Evolutionary conservation across 2,797 vertebrate genomes (phyloP).

Genomic region (Leptatherina wallacei): DNA sequence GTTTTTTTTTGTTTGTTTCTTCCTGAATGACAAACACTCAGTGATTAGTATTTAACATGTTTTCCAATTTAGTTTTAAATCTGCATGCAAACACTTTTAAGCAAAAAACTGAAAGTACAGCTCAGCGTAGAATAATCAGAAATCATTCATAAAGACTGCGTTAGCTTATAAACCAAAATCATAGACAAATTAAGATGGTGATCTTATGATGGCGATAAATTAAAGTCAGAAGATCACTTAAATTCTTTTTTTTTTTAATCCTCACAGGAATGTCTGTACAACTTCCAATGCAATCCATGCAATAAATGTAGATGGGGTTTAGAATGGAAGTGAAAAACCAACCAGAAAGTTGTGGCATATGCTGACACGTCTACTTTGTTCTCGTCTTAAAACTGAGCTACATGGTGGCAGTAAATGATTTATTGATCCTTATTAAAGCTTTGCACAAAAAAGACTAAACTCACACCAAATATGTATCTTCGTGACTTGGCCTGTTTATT

Average conservation of each 20-base stretch:
- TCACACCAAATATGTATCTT: slow-evolving; percentile 5
- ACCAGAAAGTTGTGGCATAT: background rate
- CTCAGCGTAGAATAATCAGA: background rate
- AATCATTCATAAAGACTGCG: background rate
- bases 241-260: background rate
- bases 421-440: background rate
- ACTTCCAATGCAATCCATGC: slow-evolving; percentile 1
- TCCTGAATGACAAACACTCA: background rate
- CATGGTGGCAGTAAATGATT: background rate
- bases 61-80: background rate
- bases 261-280: background rate
- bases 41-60: background rate
- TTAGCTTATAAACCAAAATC: background rate
- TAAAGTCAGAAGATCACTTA: background rate
- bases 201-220: background rate
- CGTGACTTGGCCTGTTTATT: background rate
- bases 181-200: background rate
- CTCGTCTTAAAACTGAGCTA: background rate
- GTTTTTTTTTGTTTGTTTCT: background rate
- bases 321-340: background rate
- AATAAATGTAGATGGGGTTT: background rate
- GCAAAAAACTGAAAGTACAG: background rate
- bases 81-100: background rate
- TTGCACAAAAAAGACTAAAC: slow-evolving; percentile 11
- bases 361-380: background rate